phyloP scores from a whole-genome alignment of 35 echinoderm and acorn worm species.

The Apostichopus californicus region DNA sequence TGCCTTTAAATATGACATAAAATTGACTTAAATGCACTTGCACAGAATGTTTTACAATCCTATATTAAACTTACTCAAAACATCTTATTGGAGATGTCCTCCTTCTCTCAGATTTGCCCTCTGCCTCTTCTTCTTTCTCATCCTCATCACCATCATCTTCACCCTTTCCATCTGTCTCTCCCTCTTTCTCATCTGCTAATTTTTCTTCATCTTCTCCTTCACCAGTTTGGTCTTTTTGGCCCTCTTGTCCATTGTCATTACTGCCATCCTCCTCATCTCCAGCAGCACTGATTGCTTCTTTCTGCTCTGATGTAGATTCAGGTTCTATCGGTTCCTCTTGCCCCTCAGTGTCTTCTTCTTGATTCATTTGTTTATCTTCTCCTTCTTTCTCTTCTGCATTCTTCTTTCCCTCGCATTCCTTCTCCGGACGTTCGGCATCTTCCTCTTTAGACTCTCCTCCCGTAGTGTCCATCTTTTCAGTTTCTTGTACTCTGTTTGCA shows the following conservation, averaged over 20 bases:
- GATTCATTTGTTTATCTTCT: not conserved
- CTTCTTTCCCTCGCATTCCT: not conserved
- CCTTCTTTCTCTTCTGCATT: not conserved
- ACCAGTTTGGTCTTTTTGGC: not conserved
- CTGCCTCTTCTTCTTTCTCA: not conserved
- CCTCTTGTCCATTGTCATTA: not conserved
- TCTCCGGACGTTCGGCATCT: not conserved
- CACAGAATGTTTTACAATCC: too few relatives aligned
- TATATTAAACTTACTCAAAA: conserved; percentile 32
- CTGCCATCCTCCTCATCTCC: not conserved
- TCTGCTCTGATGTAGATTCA: not conserved
- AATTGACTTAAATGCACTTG: too few relatives aligned
- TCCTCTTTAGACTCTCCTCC: not conserved
- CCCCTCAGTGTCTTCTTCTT: not conserved
- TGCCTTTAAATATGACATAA: too few relatives aligned
- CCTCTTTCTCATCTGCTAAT: not conserved
- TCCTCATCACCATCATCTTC: conserved; percentile 24
- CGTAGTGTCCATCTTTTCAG: not conserved
- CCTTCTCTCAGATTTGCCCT: conserved; percentile 36
- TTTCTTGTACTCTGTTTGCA: not conserved
- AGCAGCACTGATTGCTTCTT: not conserved
- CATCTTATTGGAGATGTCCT: conserved; percentile 35
- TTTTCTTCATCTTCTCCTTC: not conserved
- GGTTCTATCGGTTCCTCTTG: not conserved
- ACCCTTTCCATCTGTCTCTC: not conserved